Evolutionary conservation across 2,797 vertebrate genomes (phyloP), one percentile per base, ranked within the genome.

Genomic region (Platalea minor): DNA sequence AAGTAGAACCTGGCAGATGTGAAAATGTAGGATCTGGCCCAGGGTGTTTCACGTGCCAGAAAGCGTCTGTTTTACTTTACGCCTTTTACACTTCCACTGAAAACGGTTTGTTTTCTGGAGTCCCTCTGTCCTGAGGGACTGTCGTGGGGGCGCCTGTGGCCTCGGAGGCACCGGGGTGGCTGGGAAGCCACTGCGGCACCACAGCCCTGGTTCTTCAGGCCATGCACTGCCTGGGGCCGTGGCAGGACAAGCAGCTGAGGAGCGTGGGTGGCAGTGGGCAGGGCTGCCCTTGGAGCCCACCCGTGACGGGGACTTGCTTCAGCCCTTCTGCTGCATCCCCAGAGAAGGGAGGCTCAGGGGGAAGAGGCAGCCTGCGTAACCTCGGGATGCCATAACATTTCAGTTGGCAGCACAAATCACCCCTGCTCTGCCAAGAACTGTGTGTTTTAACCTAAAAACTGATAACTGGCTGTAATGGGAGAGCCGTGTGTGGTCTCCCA

Each of bases 401-500:
- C 1, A 0, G 33, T 5, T 24, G 26, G 50, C 28, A 53, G 86
- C 26, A 53, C 15, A 5, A 41, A 29, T 26, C 31, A 10, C 3
- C 33, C 8, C 85, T 39, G 46, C 72, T 89, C 24, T 83, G 69
- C 37, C 65, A 35, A 65, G 31, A 82, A 4, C 26, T 2, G 13
- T 1, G 13, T 19, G 17, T 16, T 93, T 73, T 57, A 61, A 45
- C 26, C 13, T 6, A 23, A 67, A 33, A 21, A 10, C 4, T 0
- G 17, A 2, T 8, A n/a, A 28, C 18, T 15, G 26, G 8, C 21
- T 5, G 3, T 20, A 35, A 11, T 2, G 8, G 25, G 19, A 39
- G 8, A 67, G 18, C 37, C 50, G 37, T 0, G 0, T 5, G 0
- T 4, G 10, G 29, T 35, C 64, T 61, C 65, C 29, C 0, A 0